phyloP scores from a whole-genome alignment of 2,113 vertebrate genomes.

The Actinemys pallida region DNA sequence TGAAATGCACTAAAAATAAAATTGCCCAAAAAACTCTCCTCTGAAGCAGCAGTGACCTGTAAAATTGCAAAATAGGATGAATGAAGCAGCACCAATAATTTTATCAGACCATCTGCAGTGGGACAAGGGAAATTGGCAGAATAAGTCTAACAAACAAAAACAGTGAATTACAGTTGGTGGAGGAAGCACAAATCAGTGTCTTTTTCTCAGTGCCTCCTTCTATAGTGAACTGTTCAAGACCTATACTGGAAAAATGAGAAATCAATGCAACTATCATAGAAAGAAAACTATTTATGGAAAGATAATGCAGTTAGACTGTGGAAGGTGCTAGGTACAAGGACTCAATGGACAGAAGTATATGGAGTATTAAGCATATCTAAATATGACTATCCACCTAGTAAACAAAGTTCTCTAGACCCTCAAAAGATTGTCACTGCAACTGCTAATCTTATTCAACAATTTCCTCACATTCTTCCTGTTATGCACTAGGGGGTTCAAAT shows the following conservation, averaged over 20 bases:
- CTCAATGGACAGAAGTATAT: fast-evolving
- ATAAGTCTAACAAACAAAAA: slow-evolving; percentile 1
- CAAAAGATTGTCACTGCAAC: slow-evolving; percentile 2
- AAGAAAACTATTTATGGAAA: fast-evolving
- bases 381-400: fast-evolving
- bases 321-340: fast-evolving
- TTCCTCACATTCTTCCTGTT: not conserved
- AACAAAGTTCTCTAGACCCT: fast-evolving
- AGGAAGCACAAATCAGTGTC: not conserved
- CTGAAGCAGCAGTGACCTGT: not conserved
- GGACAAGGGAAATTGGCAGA: not conserved
- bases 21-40: fast-evolving
- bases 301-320: fast-evolving
- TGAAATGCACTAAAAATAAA: not conserved
- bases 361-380: fast-evolving
- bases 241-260: fast-evolving
- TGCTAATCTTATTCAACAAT: not conserved
- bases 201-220: not conserved
- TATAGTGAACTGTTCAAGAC: fast-evolving
- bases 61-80: not conserved
- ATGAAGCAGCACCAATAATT: not conserved
- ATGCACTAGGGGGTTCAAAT: not conserved
- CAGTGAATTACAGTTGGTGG: not conserved
- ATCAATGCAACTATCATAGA: fast-evolving
- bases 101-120: not conserved